Conservation (phyloP, 2,113 vertebrate genomes). For the Gracilinanus agilis region DNA sequence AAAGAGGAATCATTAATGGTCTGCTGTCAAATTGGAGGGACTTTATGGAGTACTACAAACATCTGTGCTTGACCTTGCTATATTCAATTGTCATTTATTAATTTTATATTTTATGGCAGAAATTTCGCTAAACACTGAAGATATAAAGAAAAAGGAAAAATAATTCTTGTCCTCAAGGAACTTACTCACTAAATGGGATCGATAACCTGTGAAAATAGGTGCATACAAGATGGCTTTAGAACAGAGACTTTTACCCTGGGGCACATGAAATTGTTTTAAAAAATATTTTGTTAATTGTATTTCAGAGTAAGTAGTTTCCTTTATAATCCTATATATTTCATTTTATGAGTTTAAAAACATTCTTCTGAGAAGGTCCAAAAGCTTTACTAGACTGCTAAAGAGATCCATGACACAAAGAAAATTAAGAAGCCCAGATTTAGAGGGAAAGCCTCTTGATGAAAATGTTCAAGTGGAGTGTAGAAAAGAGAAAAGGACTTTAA, state of each 20-base stretch:
- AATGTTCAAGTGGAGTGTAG: no score
- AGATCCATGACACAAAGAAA: no score
- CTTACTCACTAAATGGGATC: neutral
- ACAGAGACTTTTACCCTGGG: neutral
- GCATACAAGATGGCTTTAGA: neutral
- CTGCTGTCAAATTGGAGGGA: neutral
- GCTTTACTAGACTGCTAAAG: no score
- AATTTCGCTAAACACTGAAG: neutral
- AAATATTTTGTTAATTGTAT: neutral
- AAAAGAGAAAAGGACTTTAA: no score
- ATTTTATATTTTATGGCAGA: neutral
- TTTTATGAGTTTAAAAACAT: neutral
- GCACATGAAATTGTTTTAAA: neutral
- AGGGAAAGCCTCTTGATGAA: no score
- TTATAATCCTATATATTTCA: neutral
- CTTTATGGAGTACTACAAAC: neutral
- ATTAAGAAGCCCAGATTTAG: no score
- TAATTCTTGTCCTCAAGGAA: neutral
- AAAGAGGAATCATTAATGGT: neutral
- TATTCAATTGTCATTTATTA: neutral
- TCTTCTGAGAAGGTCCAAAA: neutral
- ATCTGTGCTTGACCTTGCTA: neutral
- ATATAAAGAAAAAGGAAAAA: neutral
- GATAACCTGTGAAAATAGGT: neutral
- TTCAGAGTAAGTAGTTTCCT: neutral